These are phyloP conservation scores for Bambusicola thoracicus DNA, from an alignment of 2,113 vertebrate genomes.

Conservation along the genomic window DNA sequence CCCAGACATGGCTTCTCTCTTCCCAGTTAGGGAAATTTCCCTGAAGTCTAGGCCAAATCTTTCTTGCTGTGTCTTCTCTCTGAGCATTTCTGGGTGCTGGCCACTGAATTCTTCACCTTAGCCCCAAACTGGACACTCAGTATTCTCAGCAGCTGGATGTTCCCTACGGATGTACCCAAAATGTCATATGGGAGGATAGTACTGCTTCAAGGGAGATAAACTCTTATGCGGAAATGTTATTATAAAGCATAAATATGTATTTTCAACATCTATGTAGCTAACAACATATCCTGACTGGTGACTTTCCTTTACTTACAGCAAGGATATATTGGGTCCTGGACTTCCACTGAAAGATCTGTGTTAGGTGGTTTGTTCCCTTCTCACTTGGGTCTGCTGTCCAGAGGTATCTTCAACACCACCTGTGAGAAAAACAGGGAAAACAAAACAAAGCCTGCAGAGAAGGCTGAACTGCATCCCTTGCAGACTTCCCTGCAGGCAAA, in stretches of 20 bases:
- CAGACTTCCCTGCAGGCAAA: background rate
- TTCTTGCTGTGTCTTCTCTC: background rate
- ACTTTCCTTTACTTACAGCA: background rate
- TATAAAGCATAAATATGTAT: background rate
- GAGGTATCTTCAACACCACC: background rate
- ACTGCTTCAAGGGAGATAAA: background rate
- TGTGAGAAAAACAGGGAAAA: background rate
- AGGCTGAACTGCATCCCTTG: background rate
- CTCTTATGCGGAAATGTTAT: background rate
- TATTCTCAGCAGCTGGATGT: background rate
- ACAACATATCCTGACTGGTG: background rate
- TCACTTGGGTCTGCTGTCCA: background rate
- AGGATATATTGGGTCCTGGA: background rate
- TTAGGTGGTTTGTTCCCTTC: background rate
- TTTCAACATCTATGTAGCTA: background rate
- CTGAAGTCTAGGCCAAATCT: background rate
- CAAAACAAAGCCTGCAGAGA: background rate
- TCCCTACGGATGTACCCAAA: background rate
- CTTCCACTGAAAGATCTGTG: background rate
- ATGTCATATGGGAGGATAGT: too few species aligned
- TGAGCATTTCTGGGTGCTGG: background rate
- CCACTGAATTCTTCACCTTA: background rate
- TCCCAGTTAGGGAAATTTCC: background rate
- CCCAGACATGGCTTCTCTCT: background rate
- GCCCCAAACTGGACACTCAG: background rate